A percentile compares a stretch with the other conserved stretches of the same genome.
Evolutionary conservation across 2,797 vertebrate genomes (phyloP).

Genomic region (Echiichthys vipera): DNA sequence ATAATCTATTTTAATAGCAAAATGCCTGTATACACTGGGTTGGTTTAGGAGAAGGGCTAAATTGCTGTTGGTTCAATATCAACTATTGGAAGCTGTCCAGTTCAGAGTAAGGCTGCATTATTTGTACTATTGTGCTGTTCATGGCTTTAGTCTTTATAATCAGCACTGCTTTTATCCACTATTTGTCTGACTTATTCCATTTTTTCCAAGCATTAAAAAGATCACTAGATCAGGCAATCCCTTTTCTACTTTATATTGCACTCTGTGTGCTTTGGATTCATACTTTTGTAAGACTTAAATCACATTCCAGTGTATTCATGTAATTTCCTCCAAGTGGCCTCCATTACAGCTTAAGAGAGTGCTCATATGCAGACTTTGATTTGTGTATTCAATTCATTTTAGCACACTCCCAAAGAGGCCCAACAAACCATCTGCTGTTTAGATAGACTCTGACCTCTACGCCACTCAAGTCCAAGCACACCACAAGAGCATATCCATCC

Average conservation of each 20-base stretch:
- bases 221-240: slow-evolving; percentile 7
- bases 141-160: slow-evolving; percentile 42
- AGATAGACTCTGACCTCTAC: slow-evolving; percentile 78
- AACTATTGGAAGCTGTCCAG: slow-evolving; percentile 28
- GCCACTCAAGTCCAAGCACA: slow-evolving; percentile 59
- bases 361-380: slow-evolving; percentile 42
- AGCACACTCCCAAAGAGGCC: slow-evolving; percentile 65
- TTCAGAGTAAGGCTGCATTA: slow-evolving; percentile 32
- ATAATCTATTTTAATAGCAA: slow-evolving; percentile 55
- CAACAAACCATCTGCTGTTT: slow-evolving; percentile 82
- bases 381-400: slow-evolving; percentile 56
- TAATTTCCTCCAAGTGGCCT: slow-evolving; percentile 14
- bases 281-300: slow-evolving; percentile 1
- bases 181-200: too few relatives aligned
- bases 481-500: slow-evolving; percentile 65
- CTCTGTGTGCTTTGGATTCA: slow-evolving; percentile 6
- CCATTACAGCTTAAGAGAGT: slow-evolving; percentile 30
- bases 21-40: slow-evolving; percentile 17
- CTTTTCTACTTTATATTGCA: slow-evolving; percentile 15
- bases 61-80: slow-evolving; percentile 46
- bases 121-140: slow-evolving; percentile 28
- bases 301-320: neutral
- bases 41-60: slow-evolving; percentile 33
- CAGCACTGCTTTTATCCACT: slow-evolving; percentile 31
- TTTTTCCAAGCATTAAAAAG: slow-evolving; percentile 16